phyloP scores from a whole-genome alignment of 2,113 vertebrate genomes.

The Actenoides lindsayi region DNA sequence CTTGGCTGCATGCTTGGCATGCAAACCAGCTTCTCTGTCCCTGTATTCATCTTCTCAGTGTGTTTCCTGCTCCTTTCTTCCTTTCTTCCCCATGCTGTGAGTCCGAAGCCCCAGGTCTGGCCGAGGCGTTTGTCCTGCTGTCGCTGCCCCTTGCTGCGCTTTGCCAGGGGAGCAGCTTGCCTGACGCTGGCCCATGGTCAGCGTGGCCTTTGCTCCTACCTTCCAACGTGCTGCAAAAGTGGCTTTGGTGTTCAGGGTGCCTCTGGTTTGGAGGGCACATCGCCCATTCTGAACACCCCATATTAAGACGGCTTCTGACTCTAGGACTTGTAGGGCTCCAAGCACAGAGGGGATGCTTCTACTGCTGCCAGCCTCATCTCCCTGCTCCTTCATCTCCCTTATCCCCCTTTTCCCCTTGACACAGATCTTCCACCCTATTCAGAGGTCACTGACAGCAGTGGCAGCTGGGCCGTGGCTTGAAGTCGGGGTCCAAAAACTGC shows the following conservation, averaged over 20 bases:
- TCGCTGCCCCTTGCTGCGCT: neutral
- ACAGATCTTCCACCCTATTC: neutral
- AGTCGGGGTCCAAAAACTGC: neutral
- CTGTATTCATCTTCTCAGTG: neutral
- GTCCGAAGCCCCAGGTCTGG: neutral
- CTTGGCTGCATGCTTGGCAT: neutral
- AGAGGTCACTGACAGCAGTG: neutral
- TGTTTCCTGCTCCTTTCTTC: neutral
- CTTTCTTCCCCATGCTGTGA: neutral
- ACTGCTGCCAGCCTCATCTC: accelerated
- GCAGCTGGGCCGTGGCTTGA: neutral
- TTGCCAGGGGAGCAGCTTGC: neutral
- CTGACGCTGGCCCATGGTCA: accelerated
- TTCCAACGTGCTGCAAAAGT: neutral
- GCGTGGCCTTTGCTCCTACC: neutral
- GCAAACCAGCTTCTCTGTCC: neutral
- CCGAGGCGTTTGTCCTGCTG: neutral
- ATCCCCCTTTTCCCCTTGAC: neutral
- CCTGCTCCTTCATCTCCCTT: neutral
- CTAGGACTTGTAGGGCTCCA: neutral
- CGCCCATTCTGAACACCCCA: accelerated
- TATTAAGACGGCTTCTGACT: neutral
- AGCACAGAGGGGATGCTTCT: neutral
- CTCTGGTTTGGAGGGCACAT: neutral
- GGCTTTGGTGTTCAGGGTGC: neutral